Conservation (phyloP, 2,888 invertebrate species). For the Pollenia amentaria region DNA sequence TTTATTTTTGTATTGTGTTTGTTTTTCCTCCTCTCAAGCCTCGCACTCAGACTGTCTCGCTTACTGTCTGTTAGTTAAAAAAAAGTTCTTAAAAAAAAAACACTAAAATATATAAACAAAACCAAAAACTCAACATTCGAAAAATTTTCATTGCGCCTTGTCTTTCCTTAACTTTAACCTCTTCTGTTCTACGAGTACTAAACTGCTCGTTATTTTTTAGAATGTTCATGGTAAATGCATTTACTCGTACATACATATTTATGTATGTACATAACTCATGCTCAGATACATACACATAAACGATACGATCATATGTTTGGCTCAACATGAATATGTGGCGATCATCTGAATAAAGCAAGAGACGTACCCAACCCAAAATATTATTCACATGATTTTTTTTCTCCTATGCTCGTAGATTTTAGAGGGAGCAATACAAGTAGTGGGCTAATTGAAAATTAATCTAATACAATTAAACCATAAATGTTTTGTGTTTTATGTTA, state of each 20-base stretch:
- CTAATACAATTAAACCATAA: too few relatives aligned
- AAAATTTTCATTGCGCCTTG: slow-evolving; percentile 40
- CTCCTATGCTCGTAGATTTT: background rate
- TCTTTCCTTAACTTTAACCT: slow-evolving; percentile 46
- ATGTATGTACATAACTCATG: slow-evolving; percentile 14
- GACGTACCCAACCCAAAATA: slow-evolving; percentile 21
- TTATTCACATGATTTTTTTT: background rate
- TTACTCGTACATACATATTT: slow-evolving; percentile 29
- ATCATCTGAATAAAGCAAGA: slow-evolving; percentile 26
- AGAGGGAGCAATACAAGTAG: background rate
- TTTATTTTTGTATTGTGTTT: slow-evolving; percentile 54
- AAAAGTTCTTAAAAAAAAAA: slow-evolving; percentile 32
- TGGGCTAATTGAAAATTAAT: slow-evolving; percentile 45
- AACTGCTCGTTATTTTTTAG: slow-evolving; percentile 19
- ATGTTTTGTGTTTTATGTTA: too few relatives aligned
- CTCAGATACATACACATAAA: background rate
- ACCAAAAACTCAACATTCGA: slow-evolving; percentile 27
- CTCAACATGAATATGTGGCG: slow-evolving; percentile 53
- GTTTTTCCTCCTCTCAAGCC: slow-evolving; percentile 57
- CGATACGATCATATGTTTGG: slow-evolving; percentile 45
- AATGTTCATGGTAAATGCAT: slow-evolving; percentile 57
- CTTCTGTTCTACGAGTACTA: slow-evolving; percentile 44
- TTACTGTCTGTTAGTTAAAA: slow-evolving; percentile 45
- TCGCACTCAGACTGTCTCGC: background rate
- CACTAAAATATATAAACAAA: slow-evolving; percentile 21